Percentiles rank a stretch among this genome's conserved stretches.
These are phyloP conservation scores for Cuniculus paca DNA, from an alignment of 2,797 vertebrate genomes.

Conservation along the genomic window DNA sequence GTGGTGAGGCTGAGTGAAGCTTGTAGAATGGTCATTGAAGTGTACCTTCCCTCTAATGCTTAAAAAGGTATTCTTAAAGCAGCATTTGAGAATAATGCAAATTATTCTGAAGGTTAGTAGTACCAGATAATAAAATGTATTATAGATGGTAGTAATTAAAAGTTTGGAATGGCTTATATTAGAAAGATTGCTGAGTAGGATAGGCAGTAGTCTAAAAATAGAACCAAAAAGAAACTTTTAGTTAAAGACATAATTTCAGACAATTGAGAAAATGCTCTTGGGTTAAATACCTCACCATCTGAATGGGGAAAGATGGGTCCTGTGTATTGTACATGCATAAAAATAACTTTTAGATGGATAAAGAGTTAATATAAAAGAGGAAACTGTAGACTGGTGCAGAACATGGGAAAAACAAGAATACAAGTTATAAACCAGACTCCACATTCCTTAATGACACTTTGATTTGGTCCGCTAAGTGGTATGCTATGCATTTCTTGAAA, in stretches of 20 bases:
- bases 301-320: not conserved
- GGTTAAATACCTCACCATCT: slow-evolving; percentile 18
- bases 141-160: not conserved
- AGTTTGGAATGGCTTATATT: not conserved
- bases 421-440: not conserved
- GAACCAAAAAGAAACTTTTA: not conserved
- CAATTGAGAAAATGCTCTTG: not conserved
- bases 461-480: not conserved
- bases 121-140: slow-evolving; percentile 19
- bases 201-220: slow-evolving; percentile 34
- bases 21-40: slow-evolving; percentile 12
- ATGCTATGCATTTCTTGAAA: not conserved
- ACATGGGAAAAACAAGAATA: slow-evolving; percentile 1
- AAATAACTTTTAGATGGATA: slow-evolving; percentile 6
- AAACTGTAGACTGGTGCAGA: not conserved
- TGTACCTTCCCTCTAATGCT: not conserved
- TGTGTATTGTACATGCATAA: not conserved
- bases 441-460: not conserved
- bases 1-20: not conserved
- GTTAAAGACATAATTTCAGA: slow-evolving; percentile 33
- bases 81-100: not conserved
- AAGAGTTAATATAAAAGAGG: slow-evolving; percentile 25
- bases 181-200: not conserved
- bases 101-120: not conserved
- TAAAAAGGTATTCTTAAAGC: slow-evolving; percentile 38